Conservation (phyloP, 2,113 vertebrate species). For the Apaloderma vittatum region DNA sequence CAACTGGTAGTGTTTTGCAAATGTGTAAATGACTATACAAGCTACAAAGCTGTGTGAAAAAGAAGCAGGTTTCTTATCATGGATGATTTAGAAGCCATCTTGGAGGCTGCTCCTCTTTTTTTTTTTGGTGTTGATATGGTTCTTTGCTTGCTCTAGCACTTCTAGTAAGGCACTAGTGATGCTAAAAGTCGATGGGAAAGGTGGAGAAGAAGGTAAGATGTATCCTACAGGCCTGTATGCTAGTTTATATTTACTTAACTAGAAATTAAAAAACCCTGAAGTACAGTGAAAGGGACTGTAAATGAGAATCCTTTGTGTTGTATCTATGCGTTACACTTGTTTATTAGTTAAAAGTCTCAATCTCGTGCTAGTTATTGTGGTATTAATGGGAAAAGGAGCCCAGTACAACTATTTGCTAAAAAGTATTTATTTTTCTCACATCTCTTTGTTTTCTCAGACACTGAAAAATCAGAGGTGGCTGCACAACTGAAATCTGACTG, state of each 20-base stretch:
- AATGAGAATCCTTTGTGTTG: fast-evolving
- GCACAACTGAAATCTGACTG: fast-evolving
- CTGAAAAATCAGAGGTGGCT: not conserved
- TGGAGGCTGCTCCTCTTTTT: fast-evolving
- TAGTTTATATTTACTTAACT: fast-evolving
- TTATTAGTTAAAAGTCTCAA: not conserved
- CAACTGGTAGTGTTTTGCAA: not conserved
- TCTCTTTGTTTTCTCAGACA: not conserved
- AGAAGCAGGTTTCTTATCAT: not conserved
- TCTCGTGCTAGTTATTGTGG: not conserved
- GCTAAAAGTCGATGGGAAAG: not conserved
- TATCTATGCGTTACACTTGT: fast-evolving
- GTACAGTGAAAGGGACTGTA: not conserved
- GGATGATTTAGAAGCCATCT: not conserved
- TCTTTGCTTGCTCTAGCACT: not conserved
- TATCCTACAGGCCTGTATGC: not conserved
- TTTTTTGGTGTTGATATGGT: fast-evolving
- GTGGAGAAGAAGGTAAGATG: not conserved
- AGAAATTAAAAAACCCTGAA: not conserved
- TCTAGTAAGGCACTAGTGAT: not conserved
- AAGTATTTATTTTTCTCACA: not conserved
- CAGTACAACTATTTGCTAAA: not conserved
- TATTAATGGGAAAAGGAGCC: not conserved
- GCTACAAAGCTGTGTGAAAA: not conserved
- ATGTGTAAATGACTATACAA: not conserved